These are phyloP conservation scores for Molanna angustata DNA, from an alignment of 2,888 invertebrate genomes.

Conservation along the genomic window DNA sequence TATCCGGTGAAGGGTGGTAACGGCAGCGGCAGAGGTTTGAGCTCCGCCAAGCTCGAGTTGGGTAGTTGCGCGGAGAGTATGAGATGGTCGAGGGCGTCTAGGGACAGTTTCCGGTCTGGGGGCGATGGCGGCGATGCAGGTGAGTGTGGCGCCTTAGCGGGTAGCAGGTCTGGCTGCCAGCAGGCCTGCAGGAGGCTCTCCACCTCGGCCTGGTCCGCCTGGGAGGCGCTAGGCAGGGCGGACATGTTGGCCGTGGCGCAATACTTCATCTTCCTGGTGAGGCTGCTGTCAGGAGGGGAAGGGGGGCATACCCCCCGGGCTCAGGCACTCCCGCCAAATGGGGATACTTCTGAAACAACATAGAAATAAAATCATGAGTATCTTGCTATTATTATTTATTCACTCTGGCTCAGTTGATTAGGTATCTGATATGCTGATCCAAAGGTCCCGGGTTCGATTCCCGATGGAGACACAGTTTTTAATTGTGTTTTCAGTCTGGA, in stretches of 20 bases:
- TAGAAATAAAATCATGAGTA: background rate
- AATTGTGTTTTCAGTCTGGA: too few relatives aligned
- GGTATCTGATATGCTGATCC: too few relatives aligned
- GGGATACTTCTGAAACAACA: conserved; percentile 14
- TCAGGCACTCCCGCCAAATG: conserved; percentile 7
- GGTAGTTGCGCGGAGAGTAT: conserved; percentile 56
- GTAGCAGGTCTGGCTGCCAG: conserved; percentile 53
- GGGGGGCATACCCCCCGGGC: background rate
- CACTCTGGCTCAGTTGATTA: too few relatives aligned
- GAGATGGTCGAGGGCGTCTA: conserved; percentile 71
- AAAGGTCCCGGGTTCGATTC: too few relatives aligned
- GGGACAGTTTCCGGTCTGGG: conserved; percentile 41
- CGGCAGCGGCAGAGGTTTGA: conserved; percentile 77
- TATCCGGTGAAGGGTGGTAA: conserved; percentile 87
- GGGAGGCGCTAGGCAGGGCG: conserved; percentile 41
- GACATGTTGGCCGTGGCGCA: conserved; percentile 45
- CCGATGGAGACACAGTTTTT: too few relatives aligned
- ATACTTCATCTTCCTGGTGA: conserved; percentile 53
- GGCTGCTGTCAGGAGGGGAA: conserved; percentile 2
- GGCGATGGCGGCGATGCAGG: conserved; percentile 41
- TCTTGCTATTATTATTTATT: too few relatives aligned
- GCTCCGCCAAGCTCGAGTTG: conserved; percentile 64
- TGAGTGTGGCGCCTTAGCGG: conserved; percentile 43
- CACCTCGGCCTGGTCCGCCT: conserved; percentile 51
- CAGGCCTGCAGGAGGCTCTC: conserved; percentile 73